Base-by-base conservation (phyloP, 2,797 vertebrate genomes). In the Sebastes oblongus region DNA sequence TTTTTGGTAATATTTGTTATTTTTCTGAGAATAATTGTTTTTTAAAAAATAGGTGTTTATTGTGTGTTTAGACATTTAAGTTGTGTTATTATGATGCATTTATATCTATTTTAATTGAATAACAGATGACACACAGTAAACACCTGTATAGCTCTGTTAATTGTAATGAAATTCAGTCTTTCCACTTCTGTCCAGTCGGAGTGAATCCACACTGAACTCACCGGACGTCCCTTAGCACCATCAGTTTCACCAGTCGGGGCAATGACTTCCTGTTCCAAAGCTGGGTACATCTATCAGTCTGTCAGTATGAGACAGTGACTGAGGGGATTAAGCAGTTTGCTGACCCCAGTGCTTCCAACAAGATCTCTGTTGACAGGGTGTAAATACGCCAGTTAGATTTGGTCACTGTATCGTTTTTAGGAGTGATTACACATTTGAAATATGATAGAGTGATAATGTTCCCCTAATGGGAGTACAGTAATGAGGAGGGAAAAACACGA, bases 311-410 rank as follows among this genome's bases (percentile, higher is more conserved):
- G 73, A 79, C 84, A 88, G 77, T 90, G 91, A 91, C 81, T 59
- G 74, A 85, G 70, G 24, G 78, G 83, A 86, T 90, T 91, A 82
- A 78, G 74, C 60, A 82, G 68, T 88, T 91, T 88, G 86, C 83
- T 89, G 89, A 92, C 81, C 86, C 84, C 77, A 80, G 74, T 78
- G 78, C 76, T 88, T 88, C 85, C 78, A 84, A 90, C 89, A 72
- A 80, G 82, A 93, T 88, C 82, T 83, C 66, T 82, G 82, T 86
- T 90, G 90, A 92, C 84, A 90, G 67, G 77, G 70, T 86, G 79
- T 85, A 84, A 92, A 92, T 86, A 80, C 75, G 72, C 50, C 79
- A 85, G 71, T 86, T 85, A 78, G 74, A 87, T 90, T 82, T 89
- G 64, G 78, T 84, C 52, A 36, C 34, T 27, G 30, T 42, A 24